phyloP scores from a whole-genome alignment of 2,797 vertebrate species.

The Eulemur mongoz region DNA sequence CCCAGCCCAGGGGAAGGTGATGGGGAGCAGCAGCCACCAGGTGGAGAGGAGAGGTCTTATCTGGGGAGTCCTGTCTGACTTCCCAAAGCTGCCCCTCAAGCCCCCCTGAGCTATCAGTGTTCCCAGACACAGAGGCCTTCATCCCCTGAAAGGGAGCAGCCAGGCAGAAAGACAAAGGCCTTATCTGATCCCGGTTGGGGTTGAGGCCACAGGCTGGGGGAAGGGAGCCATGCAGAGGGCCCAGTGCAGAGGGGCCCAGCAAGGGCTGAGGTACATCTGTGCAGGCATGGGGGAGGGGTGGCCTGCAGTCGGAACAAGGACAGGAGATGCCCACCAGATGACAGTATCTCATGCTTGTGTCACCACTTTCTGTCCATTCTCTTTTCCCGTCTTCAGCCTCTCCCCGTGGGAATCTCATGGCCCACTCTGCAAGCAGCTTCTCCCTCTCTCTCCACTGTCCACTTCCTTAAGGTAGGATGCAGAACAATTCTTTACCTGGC shows the following conservation, averaged over 20 bases:
- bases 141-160: constrained; percentile 76
- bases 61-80: neutral
- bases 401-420: neutral
- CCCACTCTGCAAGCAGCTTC: neutral
- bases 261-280: neutral
- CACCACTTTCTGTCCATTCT: neutral
- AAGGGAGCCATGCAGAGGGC: neutral
- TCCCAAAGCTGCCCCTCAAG: constrained; percentile 15
- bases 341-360: neutral
- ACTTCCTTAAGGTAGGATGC: neutral
- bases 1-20: neutral
- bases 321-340: neutral
- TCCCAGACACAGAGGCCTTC: constrained; percentile 62
- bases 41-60: neutral
- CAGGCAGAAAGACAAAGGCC: constrained; percentile 81
- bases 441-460: neutral
- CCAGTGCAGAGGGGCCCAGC: constrained; percentile 1
- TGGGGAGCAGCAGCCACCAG: neutral
- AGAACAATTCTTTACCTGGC: neutral
- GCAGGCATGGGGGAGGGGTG: neutral
- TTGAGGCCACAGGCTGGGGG: constrained; percentile 45
- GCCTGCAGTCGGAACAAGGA: neutral
- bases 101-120: neutral
- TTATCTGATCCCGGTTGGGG: constrained; percentile 45
- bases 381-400: neutral